Percentiles rank a stretch among this genome's conserved stretches.
phyloP scores from a whole-genome alignment of 2,113 vertebrate species.

The human region DNA sequence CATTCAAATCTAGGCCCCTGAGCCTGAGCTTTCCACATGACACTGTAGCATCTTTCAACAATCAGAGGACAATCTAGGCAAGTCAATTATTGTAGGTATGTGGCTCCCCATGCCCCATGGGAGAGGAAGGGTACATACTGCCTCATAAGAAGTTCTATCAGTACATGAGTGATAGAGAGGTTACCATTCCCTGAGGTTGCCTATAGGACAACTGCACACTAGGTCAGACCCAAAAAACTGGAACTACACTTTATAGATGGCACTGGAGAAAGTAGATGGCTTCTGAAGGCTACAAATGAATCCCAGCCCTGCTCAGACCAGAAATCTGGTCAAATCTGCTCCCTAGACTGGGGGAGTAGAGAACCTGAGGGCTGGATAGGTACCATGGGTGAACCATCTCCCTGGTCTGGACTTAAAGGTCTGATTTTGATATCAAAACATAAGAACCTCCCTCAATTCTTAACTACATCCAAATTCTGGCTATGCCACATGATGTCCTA shows the following conservation, averaged over 20 bases:
- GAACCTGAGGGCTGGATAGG: neutral
- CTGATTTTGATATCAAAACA: neutral
- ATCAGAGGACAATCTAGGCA: neutral
- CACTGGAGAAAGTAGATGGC: neutral
- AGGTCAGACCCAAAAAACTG: neutral
- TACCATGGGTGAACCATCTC: neutral
- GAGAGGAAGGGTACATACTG: neutral
- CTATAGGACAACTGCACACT: neutral
- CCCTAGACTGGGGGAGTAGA: neutral
- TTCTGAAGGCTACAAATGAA: neutral
- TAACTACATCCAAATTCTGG: neutral
- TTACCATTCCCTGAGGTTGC: neutral
- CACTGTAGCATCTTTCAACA: neutral
- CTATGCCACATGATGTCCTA: neutral
- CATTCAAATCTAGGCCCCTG: neutral
- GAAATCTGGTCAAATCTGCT: neutral
- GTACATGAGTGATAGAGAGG: neutral
- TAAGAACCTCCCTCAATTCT: neutral
- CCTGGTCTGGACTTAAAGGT: neutral
- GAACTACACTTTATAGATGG: neutral
- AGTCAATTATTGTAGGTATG: neutral
- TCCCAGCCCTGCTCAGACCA: neutral
- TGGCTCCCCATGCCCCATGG: fast-evolving
- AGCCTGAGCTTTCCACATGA: neutral
- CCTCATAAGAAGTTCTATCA: neutral